Base-by-base conservation (phyloP, 2,797 vertebrate species). In the Platalea minor region DNA sequence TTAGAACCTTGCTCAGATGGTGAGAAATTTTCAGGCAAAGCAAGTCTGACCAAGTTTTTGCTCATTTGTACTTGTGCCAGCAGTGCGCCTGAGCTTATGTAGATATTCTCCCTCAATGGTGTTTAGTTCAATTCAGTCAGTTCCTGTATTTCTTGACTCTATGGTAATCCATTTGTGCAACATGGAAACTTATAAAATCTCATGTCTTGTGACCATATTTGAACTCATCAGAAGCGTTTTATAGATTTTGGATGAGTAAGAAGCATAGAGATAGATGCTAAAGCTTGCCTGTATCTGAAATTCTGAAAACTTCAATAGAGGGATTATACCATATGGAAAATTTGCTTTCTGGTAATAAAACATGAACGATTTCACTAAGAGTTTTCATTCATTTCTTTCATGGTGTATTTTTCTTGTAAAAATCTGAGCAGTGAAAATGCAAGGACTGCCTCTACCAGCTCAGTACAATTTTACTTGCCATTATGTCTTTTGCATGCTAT, bases 71-170 rank as follows among this genome's bases (percentile, higher is more conserved):
- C n/a, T 33, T 90, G 18, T 77, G 73, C 41, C 25, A 64, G 39
- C 41, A 35, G 23, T 81, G 53, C 14, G 64, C 13, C 14, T 37
- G 67, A 28, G 19, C 15, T 89, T 63, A 19, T 12, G 24, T 50
- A 82, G 50, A 43, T 67, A 11, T 45, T 91, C 33, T 89, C 29
- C 25, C 28, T 61, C 24, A 51, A 1, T 64, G 43, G 41, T 31
- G 15, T 83, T 90, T 70, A 79, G 68, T 92, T 90, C 37, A 37
- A 37, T 92, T 89, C 73, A 74, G 23, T 79, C 61, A 78, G 46
- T 85, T 95, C 81, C 67, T 88, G 37, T 95, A 37, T 95, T 89
- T 96, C 60, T 80, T 94, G 76, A 82, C 39, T 89, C 28, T 78
- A 8, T 51, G 43, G 25, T 77, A 86, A 87, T 78, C 80, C 50